Evolutionary conservation across 1,140 invertebrate species (phyloP).

Genomic region (Laupala kohalensis): DNA sequence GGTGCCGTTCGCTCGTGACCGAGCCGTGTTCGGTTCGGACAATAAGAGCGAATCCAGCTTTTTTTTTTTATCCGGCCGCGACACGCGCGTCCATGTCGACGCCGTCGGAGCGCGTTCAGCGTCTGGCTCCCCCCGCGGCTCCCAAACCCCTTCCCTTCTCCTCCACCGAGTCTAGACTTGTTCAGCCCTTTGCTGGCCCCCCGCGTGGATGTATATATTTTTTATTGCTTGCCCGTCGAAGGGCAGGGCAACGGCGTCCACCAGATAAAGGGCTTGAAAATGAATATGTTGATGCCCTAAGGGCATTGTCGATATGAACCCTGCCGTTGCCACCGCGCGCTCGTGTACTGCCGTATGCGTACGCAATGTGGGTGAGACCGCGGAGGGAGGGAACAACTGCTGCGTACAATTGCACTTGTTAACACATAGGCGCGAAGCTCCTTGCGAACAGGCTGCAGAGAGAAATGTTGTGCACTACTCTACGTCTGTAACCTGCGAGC

Average conservation of each 20-base stretch:
- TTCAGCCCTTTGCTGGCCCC: too few species aligned
- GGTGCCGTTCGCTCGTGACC: slow-evolving; percentile 21
- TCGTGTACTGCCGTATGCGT: not conserved
- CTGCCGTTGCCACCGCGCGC: not conserved
- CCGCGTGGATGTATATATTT: not conserved
- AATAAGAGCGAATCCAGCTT: not conserved
- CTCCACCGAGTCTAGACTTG: too few species aligned
- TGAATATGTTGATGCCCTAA: not conserved
- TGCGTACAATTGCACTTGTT: not conserved
- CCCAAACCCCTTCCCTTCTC: too few species aligned
- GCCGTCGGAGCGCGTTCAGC: not conserved
- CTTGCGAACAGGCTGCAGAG: too few species aligned
- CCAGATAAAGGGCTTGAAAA: not conserved
- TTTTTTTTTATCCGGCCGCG: not conserved
- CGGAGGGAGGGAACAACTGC: not conserved
- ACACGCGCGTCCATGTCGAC: not conserved
- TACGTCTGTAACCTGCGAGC: too few species aligned
- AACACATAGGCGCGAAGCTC: not conserved
- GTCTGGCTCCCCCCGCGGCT: too few species aligned
- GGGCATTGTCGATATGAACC: not conserved
- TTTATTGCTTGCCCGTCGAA: not conserved
- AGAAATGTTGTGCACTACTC: too few species aligned
- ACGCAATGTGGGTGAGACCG: not conserved
- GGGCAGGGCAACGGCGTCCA: not conserved
- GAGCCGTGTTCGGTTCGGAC: slow-evolving; percentile 12